phyloP scores from a whole-genome alignment of 2,113 vertebrate species.

The Anolis carolinensis region DNA sequence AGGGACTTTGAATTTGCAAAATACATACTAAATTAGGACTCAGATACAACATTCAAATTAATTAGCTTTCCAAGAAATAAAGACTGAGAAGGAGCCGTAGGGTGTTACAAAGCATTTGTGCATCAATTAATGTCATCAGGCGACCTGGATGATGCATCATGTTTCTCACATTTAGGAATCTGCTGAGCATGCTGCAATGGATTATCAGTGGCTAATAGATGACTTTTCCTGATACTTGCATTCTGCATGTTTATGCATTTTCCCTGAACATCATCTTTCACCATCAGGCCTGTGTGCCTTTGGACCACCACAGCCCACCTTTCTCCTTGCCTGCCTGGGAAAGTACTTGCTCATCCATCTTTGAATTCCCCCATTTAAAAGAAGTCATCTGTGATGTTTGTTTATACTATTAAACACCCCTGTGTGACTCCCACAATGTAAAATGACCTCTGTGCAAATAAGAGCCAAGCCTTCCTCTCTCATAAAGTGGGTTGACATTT shows the following conservation, averaged over 20 bases:
- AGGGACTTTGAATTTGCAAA: no score
- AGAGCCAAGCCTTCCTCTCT: background rate
- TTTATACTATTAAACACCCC: background rate
- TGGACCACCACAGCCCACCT: background rate
- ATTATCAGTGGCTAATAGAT: no score
- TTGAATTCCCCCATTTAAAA: background rate
- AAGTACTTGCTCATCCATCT: background rate
- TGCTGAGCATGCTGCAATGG: background rate
- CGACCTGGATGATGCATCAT: background rate
- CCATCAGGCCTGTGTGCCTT: no score
- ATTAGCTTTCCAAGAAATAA: background rate
- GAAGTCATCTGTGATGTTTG: background rate
- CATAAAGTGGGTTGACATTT: conserved; percentile 11
- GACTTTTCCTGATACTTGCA: background rate
- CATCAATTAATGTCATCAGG: background rate
- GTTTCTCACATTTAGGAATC: background rate
- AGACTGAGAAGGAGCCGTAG: background rate
- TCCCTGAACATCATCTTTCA: background rate
- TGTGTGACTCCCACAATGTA: background rate
- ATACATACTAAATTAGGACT: no score
- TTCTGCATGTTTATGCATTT: background rate
- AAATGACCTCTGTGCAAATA: background rate
- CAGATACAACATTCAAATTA: background rate
- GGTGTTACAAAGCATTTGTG: background rate
- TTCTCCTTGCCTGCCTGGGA: background rate